Conservation (phyloP, 2,113 vertebrate species). For the Bubo scandiacus region DNA sequence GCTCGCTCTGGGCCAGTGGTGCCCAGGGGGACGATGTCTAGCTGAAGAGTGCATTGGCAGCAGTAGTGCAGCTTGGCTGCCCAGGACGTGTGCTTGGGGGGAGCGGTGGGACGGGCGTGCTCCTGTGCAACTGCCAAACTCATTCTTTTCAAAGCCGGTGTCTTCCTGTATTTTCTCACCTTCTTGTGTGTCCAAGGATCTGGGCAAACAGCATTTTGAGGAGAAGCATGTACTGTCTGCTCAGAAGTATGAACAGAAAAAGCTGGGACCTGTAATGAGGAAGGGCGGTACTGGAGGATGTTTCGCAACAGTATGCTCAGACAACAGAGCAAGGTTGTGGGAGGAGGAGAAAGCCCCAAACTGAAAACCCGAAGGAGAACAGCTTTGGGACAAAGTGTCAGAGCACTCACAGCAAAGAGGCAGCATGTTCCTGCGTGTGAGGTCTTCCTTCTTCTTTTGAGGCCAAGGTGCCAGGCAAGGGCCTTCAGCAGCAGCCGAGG, state of each 20-base stretch:
- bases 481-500: not conserved
- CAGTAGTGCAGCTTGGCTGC: not conserved
- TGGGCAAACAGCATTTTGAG: not conserved
- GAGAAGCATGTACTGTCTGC: fast-evolving
- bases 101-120: fast-evolving
- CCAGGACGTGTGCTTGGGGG: fast-evolving
- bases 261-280: not conserved
- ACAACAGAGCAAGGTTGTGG: not conserved
- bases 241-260: not conserved
- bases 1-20: not conserved
- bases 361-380: not conserved
- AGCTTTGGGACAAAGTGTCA: not conserved
- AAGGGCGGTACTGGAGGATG: fast-evolving
- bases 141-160: not conserved
- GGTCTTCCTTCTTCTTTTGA: not conserved
- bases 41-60: not conserved
- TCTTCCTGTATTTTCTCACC: not conserved
- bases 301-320: not conserved
- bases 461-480: not conserved
- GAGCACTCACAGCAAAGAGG: not conserved
- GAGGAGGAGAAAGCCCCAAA: not conserved
- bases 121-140: not conserved
- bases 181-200: not conserved
- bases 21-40: not conserved
- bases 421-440: fast-evolving